A percentile compares a stretch with the other conserved stretches of the same genome.
phyloP scores from a whole-genome alignment of 1,140 invertebrate species.

The Aculops lycopersici region DNA sequence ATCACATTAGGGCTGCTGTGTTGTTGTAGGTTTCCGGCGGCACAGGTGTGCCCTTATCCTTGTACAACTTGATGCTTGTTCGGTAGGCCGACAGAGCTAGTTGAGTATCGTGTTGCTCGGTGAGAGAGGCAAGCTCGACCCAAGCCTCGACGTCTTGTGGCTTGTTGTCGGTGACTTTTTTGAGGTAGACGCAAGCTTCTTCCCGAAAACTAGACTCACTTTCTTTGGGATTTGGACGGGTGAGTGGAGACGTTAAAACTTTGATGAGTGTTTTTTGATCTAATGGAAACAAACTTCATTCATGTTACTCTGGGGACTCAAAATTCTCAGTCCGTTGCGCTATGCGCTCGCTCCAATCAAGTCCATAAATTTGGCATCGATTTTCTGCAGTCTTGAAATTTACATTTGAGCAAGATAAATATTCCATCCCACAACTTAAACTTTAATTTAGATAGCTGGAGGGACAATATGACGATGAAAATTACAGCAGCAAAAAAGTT shows the following conservation, averaged over 20 bases:
- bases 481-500: too few relatives aligned
- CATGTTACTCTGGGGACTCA: too few relatives aligned
- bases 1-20: conserved; percentile 68
- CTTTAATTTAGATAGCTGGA: too few relatives aligned
- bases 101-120: conserved; percentile 72
- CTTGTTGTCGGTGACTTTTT: conserved; percentile 66
- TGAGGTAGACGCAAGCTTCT: conserved; percentile 31
- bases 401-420: too few relatives aligned
- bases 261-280: conserved; percentile 99
- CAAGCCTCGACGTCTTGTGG: conserved; percentile 94
- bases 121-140: conserved; percentile 91
- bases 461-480: too few relatives aligned
- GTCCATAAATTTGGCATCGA: too few relatives aligned
- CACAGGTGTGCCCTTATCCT: conserved; percentile 66
- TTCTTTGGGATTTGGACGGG: conserved; percentile 50
- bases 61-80: conserved; percentile 64
- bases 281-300: too few relatives aligned
- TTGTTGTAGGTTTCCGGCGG: conserved; percentile 95
- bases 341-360: too few relatives aligned
- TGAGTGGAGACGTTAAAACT: conserved; percentile 82
- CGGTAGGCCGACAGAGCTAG: conserved; percentile 55
- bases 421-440: too few relatives aligned
- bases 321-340: too few relatives aligned
- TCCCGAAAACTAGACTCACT: too few relatives aligned
- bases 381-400: too few relatives aligned